Evolutionary conservation across 2,113 vertebrate species (phyloP).

Genomic region (Nothocercus nigrocapillus): DNA sequence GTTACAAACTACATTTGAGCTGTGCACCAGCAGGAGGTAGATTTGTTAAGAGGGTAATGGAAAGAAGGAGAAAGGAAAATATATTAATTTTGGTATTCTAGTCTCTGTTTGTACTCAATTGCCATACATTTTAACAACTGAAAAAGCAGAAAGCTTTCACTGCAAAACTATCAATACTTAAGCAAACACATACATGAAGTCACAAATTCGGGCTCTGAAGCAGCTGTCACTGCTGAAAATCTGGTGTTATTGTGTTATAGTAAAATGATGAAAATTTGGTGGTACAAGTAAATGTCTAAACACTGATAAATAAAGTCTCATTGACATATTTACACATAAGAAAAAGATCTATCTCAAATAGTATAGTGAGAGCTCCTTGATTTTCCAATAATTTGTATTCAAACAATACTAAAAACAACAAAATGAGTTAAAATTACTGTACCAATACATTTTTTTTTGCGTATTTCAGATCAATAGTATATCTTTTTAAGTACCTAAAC

Average conservation of each 20-base stretch:
- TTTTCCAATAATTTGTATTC: background rate
- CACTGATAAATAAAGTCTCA: background rate
- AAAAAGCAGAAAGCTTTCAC: background rate
- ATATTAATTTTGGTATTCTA: background rate
- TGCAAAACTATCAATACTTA: background rate
- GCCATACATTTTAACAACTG: background rate
- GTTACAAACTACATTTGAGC: background rate
- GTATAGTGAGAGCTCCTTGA: background rate
- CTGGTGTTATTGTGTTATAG: background rate
- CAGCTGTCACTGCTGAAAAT: background rate
- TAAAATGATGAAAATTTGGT: background rate
- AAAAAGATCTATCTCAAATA: background rate
- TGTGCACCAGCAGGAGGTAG: background rate
- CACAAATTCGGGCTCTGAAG: background rate
- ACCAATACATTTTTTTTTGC: background rate
- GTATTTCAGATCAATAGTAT: background rate
- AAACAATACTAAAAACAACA: background rate
- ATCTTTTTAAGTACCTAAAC: background rate
- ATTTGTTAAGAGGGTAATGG: background rate
- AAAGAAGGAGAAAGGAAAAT: background rate
- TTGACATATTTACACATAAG: background rate
- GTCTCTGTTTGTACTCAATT: background rate
- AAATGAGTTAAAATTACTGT: background rate
- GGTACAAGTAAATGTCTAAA: background rate
- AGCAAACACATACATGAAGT: background rate